Evolutionary conservation across 2,113 vertebrate genomes (phyloP).

Genomic region (Alethe castanea): DNA sequence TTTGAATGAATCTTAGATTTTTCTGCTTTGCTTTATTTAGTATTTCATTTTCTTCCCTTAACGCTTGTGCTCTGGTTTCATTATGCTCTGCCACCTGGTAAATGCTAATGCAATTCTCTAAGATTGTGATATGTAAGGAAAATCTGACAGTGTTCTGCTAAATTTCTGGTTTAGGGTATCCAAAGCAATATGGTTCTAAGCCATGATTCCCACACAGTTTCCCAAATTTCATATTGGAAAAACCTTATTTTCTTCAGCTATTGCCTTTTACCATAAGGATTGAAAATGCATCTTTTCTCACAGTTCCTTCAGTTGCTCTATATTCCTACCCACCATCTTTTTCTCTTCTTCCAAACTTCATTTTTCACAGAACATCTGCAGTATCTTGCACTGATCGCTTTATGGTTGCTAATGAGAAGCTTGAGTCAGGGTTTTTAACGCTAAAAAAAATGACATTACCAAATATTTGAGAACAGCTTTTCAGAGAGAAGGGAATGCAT

Average conservation of each 20-base stretch:
- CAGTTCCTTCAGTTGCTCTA: neutral
- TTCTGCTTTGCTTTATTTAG: neutral
- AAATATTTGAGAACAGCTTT: slow-evolving; percentile 48
- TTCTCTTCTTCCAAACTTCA: slow-evolving; percentile 20
- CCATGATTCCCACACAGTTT: neutral
- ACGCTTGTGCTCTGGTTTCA: neutral
- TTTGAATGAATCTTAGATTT: neutral
- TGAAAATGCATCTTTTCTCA: slow-evolving; percentile 22
- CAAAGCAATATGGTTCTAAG: slow-evolving; percentile 24
- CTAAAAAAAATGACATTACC: neutral
- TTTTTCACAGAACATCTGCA: slow-evolving; percentile 62
- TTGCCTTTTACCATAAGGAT: slow-evolving; percentile 15
- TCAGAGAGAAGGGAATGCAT: neutral
- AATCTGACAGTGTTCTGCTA: neutral
- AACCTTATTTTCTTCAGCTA: neutral
- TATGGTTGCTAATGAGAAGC: slow-evolving; percentile 31
- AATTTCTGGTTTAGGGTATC: neutral
- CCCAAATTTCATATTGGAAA: slow-evolving; percentile 4
- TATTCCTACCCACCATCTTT: slow-evolving; percentile 17
- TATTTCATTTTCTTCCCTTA: neutral
- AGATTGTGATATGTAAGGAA: slow-evolving; percentile 4
- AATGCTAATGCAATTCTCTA: slow-evolving; percentile 30
- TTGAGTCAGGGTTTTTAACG: slow-evolving; percentile 4
- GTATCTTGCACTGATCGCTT: neutral
- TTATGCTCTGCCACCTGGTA: slow-evolving; percentile 37